These are phyloP conservation scores for Scarus forsteni DNA, from an alignment of 2,797 vertebrate species.

Conservation along the genomic window DNA sequence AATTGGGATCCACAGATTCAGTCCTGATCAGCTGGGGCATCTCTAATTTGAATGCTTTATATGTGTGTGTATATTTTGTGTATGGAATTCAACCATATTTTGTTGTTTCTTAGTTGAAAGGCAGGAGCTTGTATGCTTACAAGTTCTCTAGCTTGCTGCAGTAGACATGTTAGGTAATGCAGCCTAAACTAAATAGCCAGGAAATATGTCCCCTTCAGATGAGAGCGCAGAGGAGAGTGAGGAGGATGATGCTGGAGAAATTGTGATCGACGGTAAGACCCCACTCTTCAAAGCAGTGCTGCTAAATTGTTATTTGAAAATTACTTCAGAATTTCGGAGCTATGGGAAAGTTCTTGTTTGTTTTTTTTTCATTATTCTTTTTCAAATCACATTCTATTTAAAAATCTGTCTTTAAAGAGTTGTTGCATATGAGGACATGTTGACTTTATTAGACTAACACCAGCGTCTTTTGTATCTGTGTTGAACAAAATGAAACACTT, in stretches of 20 bases:
- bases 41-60: not conserved
- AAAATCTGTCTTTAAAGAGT: no score
- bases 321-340: not conserved
- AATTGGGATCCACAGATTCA: no score
- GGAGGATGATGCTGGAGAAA: slow-evolving; percentile 75
- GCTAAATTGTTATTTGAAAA: slow-evolving; percentile 20
- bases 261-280: slow-evolving; percentile 82
- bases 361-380: not conserved
- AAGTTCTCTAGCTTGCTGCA: slow-evolving; percentile 28
- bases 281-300: slow-evolving; percentile 36
- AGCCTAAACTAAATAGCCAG: slow-evolving; percentile 65
- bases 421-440: no score
- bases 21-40: no score
- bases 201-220: slow-evolving; percentile 74
- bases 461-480: no score
- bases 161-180: slow-evolving; percentile 53
- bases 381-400: not conserved
- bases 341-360: not conserved
- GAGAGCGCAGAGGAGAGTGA: slow-evolving; percentile 74
- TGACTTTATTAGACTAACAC: no score
- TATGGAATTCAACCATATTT: not conserved
- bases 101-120: slow-evolving; percentile 5
- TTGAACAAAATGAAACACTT: no score
- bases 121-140: slow-evolving; percentile 2
- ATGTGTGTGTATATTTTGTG: not conserved